phyloP scores from a whole-genome alignment of 1,140 invertebrate species.

The Battus philenor region DNA sequence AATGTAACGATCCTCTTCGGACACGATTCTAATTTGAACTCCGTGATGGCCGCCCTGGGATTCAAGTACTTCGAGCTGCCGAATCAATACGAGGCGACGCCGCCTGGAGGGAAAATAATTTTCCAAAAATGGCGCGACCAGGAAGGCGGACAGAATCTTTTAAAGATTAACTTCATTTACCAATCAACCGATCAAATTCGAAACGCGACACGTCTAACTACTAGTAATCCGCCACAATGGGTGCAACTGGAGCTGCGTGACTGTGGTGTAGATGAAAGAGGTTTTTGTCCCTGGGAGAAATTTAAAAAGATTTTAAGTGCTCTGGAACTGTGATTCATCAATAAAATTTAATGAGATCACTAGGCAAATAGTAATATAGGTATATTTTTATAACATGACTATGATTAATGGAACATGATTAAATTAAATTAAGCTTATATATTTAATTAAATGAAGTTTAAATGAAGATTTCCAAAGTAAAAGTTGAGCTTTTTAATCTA shows the following conservation, averaged over 20 bases:
- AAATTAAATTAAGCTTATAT: too few relatives aligned
- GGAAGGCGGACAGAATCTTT: slow-evolving; percentile 22
- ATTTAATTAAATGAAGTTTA: too few relatives aligned
- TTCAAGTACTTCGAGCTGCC: slow-evolving; percentile 40
- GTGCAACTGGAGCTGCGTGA: slow-evolving; percentile 33
- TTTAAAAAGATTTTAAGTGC: slow-evolving; percentile 35
- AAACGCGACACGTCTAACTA: slow-evolving; percentile 26
- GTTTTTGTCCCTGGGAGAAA: slow-evolving; percentile 45
- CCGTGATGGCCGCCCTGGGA: slow-evolving; percentile 34
- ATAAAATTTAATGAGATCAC: too few relatives aligned
- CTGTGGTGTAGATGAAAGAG: slow-evolving; percentile 33
- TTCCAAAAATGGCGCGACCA: slow-evolving; percentile 54
- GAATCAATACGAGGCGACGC: slow-evolving; percentile 44
- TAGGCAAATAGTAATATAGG: too few relatives aligned
- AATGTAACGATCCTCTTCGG: slow-evolving; percentile 35
- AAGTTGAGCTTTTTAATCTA: too few relatives aligned
- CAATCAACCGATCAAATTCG: slow-evolving; percentile 44
- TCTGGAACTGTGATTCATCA: too few relatives aligned
- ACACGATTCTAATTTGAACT: slow-evolving; percentile 40
- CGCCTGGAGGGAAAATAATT: slow-evolving; percentile 56
- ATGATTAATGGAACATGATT: too few relatives aligned
- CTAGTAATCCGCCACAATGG: slow-evolving; percentile 39
- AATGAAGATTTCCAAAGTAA: too few relatives aligned
- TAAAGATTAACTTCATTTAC: slow-evolving; percentile 53
- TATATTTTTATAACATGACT: too few relatives aligned